Evolutionary conservation across 2,113 vertebrate genomes (phyloP).

Genomic region (Sturnus vulgaris): DNA sequence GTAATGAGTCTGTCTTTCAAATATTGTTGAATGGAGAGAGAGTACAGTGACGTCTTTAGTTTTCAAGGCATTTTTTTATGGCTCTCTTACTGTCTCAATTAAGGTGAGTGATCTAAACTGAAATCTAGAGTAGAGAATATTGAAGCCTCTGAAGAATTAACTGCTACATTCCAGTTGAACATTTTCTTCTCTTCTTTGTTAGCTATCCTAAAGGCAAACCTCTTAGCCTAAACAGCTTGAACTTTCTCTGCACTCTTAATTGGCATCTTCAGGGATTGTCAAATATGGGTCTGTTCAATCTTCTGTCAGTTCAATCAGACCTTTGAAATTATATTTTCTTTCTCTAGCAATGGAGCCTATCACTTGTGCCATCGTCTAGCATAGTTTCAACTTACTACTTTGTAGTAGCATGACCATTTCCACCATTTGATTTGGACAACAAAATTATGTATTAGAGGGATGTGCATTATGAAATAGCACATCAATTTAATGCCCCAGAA

Average conservation of each 20-base stretch:
- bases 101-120: not conserved
- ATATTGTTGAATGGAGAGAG: not conserved
- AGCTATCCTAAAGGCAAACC: not conserved
- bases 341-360: not conserved
- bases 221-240: not conserved
- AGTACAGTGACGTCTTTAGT: not conserved
- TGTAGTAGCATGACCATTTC: not conserved
- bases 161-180: not conserved
- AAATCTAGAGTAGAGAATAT: not conserved
- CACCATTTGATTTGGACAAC: conserved; percentile 17
- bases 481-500: conserved; percentile 63
- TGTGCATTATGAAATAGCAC: conserved; percentile 19
- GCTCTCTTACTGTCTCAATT: not conserved
- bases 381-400: not conserved
- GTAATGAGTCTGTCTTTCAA: not conserved
- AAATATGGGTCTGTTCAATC: not conserved
- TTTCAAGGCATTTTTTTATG: not conserved
- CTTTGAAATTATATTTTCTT: conserved; percentile 14
- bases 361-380: not conserved
- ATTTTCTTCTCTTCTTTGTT: not conserved
- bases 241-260: not conserved
- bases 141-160: not conserved
- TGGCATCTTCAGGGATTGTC: not conserved
- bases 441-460: conserved; percentile 39
- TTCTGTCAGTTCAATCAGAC: not conserved